Evolutionary conservation across 2,797 vertebrate species (phyloP).

Genomic region (Emys orbicularis): DNA sequence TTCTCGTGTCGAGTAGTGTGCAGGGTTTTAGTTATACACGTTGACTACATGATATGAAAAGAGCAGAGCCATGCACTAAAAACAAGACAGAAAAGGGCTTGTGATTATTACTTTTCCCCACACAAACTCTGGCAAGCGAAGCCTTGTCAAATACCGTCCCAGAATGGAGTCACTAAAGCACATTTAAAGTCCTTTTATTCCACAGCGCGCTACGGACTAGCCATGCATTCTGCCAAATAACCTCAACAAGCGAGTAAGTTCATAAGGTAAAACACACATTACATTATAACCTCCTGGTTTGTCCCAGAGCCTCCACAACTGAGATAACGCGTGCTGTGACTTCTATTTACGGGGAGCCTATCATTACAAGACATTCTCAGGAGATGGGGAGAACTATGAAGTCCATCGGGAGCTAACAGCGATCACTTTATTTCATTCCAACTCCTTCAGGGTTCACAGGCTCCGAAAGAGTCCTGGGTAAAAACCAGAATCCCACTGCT

Average conservation of each 20-base stretch:
- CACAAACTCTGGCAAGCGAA: background rate
- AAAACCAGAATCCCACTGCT: background rate
- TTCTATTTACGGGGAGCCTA: background rate
- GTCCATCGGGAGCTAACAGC: background rate
- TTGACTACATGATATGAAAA: background rate
- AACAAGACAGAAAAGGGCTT: background rate
- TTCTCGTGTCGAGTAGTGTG: background rate
- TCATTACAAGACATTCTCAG: background rate
- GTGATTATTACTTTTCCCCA: background rate
- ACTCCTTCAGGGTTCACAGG: too few species aligned
- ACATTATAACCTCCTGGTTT: background rate
- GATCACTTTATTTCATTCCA: background rate
- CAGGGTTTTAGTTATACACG: background rate
- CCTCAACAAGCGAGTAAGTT: background rate
- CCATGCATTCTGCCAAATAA: background rate
- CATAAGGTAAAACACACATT: too few species aligned
- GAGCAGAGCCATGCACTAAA: background rate
- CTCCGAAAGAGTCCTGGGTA: rapidly evolving
- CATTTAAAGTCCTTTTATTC: background rate
- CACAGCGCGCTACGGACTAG: background rate
- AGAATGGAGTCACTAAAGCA: background rate
- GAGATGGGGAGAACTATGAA: background rate
- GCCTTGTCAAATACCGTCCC: background rate
- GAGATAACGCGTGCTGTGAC: background rate
- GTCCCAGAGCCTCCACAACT: background rate